Evolutionary conservation across 2,888 invertebrate genomes (phyloP).

Genomic region (Drosophila meridionalis): DNA sequence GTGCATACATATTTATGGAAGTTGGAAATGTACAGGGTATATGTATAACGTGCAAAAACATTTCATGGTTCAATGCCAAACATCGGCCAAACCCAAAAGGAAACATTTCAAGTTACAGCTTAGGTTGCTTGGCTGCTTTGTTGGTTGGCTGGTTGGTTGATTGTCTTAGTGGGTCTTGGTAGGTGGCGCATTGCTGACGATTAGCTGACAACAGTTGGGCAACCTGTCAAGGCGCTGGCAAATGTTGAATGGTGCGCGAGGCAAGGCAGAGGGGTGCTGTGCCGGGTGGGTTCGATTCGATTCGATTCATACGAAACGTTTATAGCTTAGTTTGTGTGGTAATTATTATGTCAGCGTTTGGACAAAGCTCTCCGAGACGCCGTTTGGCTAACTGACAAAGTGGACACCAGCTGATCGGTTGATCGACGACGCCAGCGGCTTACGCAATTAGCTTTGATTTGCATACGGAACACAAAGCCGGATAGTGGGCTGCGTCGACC

Average conservation of each 20-base stretch:
- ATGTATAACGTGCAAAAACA: constrained; percentile 32
- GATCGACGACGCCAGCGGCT: constrained; percentile 67
- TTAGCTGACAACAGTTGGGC: constrained; percentile 48
- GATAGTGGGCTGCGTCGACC: constrained; percentile 14
- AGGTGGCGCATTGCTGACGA: constrained; percentile 47
- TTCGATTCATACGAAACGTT: constrained; percentile 12
- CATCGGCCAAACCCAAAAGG: constrained; percentile 50
- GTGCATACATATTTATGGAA: not conserved
- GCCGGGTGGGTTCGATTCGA: not conserved
- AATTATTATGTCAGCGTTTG: constrained; percentile 72
- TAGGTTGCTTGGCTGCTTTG: constrained; percentile 15
- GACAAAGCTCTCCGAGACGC: constrained; percentile 47
- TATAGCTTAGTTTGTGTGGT: constrained; percentile 59
- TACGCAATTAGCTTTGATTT: constrained; percentile 71
- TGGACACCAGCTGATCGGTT: constrained; percentile 10
- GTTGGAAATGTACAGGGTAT: constrained; percentile 2
- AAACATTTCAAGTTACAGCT: constrained; percentile 50
- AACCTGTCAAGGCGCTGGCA: constrained; percentile 43
- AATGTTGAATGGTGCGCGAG: not conserved
- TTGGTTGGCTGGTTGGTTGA: constrained; percentile 9
- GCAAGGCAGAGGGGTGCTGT: not conserved
- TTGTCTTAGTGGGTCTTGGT: constrained; percentile 46
- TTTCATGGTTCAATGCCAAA: constrained; percentile 78
- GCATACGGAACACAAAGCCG: constrained; percentile 37
- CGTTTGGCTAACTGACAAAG: constrained; percentile 29